These are phyloP conservation scores for Bos indicus DNA, from an alignment of 2,113 vertebrate species.

Conservation along the genomic window DNA sequence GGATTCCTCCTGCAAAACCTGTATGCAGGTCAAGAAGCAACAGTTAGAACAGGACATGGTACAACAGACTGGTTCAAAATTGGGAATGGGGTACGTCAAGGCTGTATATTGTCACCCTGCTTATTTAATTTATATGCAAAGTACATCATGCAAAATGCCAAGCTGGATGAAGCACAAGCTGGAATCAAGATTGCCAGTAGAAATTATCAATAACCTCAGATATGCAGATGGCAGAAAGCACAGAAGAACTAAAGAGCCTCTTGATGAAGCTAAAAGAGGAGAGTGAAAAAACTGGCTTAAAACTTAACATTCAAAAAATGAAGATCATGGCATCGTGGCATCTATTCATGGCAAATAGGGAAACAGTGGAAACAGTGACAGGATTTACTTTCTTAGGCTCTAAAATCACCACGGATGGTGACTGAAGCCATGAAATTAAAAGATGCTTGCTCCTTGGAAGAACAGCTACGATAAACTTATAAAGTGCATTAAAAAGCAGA, in stretches of 20 bases:
- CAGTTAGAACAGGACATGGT: not conserved
- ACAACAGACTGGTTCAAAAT: not conserved
- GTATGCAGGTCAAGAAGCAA: not conserved
- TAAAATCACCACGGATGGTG: rapidly evolving
- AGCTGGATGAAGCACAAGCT: not conserved
- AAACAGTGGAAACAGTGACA: not conserved
- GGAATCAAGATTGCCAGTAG: not conserved
- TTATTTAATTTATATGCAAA: not conserved
- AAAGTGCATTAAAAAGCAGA: not conserved
- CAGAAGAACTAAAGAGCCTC: not conserved
- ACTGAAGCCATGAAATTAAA: not conserved
- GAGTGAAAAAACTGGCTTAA: not conserved
- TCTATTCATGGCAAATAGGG: not conserved
- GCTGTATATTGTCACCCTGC: not conserved
- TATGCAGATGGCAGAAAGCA: not conserved
- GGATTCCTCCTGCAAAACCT: not conserved
- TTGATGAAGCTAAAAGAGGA: not conserved
- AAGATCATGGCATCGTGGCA: not conserved
- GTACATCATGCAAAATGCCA: not conserved
- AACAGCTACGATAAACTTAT: not conserved
- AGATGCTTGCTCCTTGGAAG: not conserved
- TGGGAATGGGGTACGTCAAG: not conserved
- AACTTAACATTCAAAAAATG: not conserved
- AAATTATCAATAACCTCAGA: not conserved
- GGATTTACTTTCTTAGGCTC: not conserved